Conservation (phyloP, 2,113 vertebrate genomes). For the Ellobius talpinus region DNA sequence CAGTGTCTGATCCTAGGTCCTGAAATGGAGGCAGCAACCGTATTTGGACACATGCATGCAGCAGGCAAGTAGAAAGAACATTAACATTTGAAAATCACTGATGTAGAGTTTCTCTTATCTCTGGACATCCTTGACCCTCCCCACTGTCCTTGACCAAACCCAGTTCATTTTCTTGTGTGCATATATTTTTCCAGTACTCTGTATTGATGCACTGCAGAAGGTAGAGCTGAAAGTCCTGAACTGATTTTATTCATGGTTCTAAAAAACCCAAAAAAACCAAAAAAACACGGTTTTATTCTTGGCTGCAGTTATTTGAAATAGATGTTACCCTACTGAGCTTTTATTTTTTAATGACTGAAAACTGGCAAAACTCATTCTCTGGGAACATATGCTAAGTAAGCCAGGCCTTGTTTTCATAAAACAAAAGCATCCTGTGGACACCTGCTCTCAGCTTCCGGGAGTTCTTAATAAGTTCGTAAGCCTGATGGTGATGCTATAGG, state of each 20-base stretch:
- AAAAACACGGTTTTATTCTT: slow-evolving; percentile 27
- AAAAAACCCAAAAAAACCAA: not conserved
- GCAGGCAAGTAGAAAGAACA: not conserved
- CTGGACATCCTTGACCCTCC: not conserved
- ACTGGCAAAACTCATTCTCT: slow-evolving; percentile 14
- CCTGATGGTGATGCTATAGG: too few species aligned
- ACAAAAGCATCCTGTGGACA: not conserved
- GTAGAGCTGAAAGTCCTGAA: too few species aligned
- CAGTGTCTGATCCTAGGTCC: not conserved
- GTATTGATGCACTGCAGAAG: too few species aligned
- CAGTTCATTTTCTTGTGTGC: slow-evolving; percentile 20
- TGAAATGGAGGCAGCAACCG: not conserved
- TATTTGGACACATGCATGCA: not conserved
- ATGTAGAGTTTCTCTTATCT: not conserved
- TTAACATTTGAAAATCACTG: not conserved
- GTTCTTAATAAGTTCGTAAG: not conserved
- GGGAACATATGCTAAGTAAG: slow-evolving; percentile 45
- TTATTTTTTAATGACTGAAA: slow-evolving; percentile 56
- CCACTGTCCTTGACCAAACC: not conserved
- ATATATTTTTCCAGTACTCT: not conserved
- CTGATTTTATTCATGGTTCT: slow-evolving; percentile 27
- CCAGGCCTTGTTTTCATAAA: slow-evolving; percentile 22
- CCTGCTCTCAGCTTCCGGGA: not conserved
- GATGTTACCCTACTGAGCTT: slow-evolving; percentile 5
- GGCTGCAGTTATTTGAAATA: slow-evolving; percentile 34